Percentiles rank a stretch among this genome's conserved stretches.
These are phyloP conservation scores for Magallana gigas DNA, from an alignment of 1,140 invertebrate genomes.

Conservation along the genomic window DNA sequence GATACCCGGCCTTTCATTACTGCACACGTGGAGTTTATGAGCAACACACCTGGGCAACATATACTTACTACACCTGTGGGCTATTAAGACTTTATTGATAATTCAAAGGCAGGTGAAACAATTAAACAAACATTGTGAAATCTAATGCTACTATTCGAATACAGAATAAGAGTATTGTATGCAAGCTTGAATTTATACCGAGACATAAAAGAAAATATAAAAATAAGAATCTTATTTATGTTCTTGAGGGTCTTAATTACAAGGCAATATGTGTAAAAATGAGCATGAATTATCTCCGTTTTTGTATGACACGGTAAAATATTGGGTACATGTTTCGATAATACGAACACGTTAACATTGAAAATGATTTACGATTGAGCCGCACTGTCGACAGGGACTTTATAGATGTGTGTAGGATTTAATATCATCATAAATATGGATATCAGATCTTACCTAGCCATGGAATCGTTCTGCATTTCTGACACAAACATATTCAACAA, in stretches of 20 bases:
- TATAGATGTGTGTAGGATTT: neutral
- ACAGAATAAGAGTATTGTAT: neutral
- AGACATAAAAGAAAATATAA: no score
- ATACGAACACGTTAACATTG: no score
- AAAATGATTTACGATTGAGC: no score
- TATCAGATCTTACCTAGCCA: neutral
- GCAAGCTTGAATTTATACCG: neutral
- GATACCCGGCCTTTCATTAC: conserved; percentile 14
- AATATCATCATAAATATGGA: conserved; percentile 12
- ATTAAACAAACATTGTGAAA: conserved; percentile 13
- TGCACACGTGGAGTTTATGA: conserved; percentile 29
- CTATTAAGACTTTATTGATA: conserved; percentile 14
- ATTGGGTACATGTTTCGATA: no score
- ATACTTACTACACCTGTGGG: conserved; percentile 30
- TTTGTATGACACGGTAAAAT: no score
- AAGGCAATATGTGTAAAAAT: no score
- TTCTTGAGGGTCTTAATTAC: no score
- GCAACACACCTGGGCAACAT: conserved; percentile 16
- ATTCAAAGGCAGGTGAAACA: conserved; percentile 35
- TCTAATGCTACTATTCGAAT: neutral
- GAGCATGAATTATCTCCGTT: no score
- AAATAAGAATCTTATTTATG: no score
- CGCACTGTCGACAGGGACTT: no score
- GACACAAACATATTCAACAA: conserved; percentile 28
- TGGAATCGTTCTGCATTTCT: conserved; percentile 17